Evolutionary conservation across 2,888 invertebrate species (phyloP), one percentile per base, ranked within the genome.

Genomic region (Cheilosia scutellata): DNA sequence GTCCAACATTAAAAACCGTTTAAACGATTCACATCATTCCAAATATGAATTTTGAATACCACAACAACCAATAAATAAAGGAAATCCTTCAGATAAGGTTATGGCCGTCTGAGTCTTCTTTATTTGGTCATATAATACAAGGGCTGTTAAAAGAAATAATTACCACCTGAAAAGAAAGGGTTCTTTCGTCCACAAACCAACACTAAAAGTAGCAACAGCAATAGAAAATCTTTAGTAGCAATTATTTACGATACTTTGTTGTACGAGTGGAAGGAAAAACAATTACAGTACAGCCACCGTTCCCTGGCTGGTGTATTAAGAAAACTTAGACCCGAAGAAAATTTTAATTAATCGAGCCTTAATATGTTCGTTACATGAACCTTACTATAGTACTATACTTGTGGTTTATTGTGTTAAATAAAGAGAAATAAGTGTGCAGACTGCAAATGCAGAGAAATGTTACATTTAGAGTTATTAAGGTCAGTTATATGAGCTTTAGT

Each of bases 291-390:
- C 6, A 29, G 63, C 16, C 29, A 44, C 44, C n/a, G 29, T 51
- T 4, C 9, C 7, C 31, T 37, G 37, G 37, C 11, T 37, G 31
- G 5, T 20, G 71, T 62, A 44, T 47, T 29, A 16, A 40, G 49
- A 16, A 53, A 66, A 40, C 40, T 27, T 16, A 53, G 13, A 40
- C 66, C 27, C 40, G 4, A 47, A 58, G 58, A 44, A 58, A 58
- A 71, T 58, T 68, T 68, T 44, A 68, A 68, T 68, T 57, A 68
- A 55, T 68, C 68, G 68, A 68, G 55, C 53, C 68, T 31, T 71
- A 49, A 51, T 51, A 60, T 29, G 71, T 71, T 49, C 51, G 13
- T 40, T 40, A 60, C 71, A 71, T 60, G 71, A 60, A 60, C 51
- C 37, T 25, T 5, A 29, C 33, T 37, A 33, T 33, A 5, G 20